phyloP scores from a whole-genome alignment of 2,888 invertebrate species.

The Tachina lurida region DNA sequence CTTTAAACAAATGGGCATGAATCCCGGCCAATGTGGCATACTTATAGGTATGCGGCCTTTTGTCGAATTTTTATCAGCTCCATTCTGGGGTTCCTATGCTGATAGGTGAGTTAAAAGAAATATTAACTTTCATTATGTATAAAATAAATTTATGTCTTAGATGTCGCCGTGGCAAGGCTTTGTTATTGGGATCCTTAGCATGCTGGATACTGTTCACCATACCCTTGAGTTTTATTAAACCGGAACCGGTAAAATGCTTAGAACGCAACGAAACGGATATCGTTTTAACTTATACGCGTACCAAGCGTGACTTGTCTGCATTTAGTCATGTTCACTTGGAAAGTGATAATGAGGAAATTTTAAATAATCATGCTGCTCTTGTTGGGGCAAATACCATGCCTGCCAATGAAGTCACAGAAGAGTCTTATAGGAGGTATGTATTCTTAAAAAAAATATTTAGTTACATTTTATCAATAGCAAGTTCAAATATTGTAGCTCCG shows the following conservation, averaged over 20 bases:
- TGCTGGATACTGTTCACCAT: slow-evolving; percentile 99
- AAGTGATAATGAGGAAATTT: slow-evolving; percentile 65
- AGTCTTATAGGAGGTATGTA: slow-evolving; percentile 74
- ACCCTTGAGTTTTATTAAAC: slow-evolving; percentile 97
- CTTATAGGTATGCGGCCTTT: slow-evolving; percentile 98
- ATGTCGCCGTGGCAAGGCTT: slow-evolving; percentile 93
- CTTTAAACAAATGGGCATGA: slow-evolving; percentile 99
- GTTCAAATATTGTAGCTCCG: too few species aligned
- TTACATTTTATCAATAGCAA: too few species aligned
- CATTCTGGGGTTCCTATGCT: slow-evolving; percentile 98
- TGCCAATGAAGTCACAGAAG: slow-evolving; percentile 68
- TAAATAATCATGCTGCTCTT: slow-evolving; percentile 58
- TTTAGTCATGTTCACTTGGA: slow-evolving; percentile 70
- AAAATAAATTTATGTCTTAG: slow-evolving; percentile 79
- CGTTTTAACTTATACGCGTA: slow-evolving; percentile 84
- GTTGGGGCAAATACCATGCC: slow-evolving; percentile 60
- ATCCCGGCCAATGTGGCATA: slow-evolving; percentile 96
- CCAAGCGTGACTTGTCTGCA: slow-evolving; percentile 83
- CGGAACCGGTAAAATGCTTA: slow-evolving; percentile 95
- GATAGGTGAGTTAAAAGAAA: slow-evolving; percentile 85
- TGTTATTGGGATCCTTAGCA: slow-evolving; percentile 94
- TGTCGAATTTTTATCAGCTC: slow-evolving; percentile 98
- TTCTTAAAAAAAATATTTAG: neutral
- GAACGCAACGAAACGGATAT: slow-evolving; percentile 86
- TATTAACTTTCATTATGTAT: neutral